phyloP scores from a whole-genome alignment of 2,113 vertebrate species.

The Sapajus apella region DNA sequence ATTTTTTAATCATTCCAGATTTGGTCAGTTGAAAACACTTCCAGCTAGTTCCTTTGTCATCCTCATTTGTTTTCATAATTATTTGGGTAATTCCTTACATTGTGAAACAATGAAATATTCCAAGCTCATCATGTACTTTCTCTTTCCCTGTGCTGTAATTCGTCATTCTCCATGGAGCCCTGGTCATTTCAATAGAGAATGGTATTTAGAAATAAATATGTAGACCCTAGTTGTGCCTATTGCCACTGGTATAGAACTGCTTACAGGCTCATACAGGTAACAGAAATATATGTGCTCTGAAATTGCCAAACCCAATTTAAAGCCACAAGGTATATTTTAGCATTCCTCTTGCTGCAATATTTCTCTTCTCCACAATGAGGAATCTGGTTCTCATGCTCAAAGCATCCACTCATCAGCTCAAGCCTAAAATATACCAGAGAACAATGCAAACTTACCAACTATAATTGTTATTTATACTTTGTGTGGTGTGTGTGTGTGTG shows the following conservation, averaged over 20 bases:
- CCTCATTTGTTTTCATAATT: background rate
- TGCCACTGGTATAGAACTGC: background rate
- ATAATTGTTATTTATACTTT: background rate
- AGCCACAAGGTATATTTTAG: background rate
- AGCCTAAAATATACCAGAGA: background rate
- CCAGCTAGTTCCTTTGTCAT: background rate
- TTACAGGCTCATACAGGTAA: background rate
- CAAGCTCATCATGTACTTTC: background rate
- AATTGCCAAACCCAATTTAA: background rate
- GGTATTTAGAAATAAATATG: background rate
- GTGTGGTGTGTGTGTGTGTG: too few relatives aligned
- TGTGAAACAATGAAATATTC: background rate
- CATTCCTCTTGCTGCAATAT: background rate
- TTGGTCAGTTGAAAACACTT: background rate
- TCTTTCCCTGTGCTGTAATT: background rate
- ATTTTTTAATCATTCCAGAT: slow-evolving; percentile 7
- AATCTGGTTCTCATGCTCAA: background rate
- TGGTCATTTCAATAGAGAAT: background rate
- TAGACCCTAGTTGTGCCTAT: background rate
- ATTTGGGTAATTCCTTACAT: background rate
- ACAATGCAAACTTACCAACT: background rate
- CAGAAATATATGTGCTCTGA: background rate
- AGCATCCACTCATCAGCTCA: background rate
- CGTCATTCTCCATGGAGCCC: background rate
- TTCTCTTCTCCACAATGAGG: background rate